Base-by-base conservation (phyloP, 23 tunicate genomes). In the Diplosoma virens region DNA sequence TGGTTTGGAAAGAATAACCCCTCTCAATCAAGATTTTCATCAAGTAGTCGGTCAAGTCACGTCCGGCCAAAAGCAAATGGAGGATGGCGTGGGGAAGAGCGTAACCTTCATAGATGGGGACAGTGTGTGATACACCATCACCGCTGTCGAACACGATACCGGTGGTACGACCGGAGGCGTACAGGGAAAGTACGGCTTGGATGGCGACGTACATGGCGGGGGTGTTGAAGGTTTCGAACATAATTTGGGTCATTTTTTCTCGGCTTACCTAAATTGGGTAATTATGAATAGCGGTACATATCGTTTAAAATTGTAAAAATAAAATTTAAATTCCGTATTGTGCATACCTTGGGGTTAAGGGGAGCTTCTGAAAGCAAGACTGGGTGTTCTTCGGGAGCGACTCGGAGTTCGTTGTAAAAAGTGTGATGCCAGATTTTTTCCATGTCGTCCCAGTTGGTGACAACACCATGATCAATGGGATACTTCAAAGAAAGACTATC, bases 361-460 rank as follows among this genome's bases (percentile, higher is more conserved):
- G 92, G 92, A 35, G 92, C 92, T 47, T 86, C 92, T 22, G 92
- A 79, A n/a, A 86, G 92, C 17, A 86, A 72, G 45, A 72, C 71
- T 32, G 92, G 92, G 66, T 86, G 92, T 79, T 86, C 92, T 72
- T 86, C 92, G 14, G 92, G 92, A 26, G 92, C 92, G 23, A 87
- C 94, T 32, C 93, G 85, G 76, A 86, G 85, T 81, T 86, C 93
- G 47, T 86, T 86, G 85, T 86, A 86, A 76, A 86, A 86, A 47
- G 93, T 86, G 90, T 85, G 90, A 85, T 85, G 90, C 90, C 90
- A 85, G 84, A 85, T 85, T 73, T 85, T 85, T 68, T 86, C 93
- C 93, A 86, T 86, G 47, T 86, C 93, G 45, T 86, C 93, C 93
- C 93, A 86, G 93, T 86, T 86, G 58, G 93, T 86, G 81, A 86